Evolutionary conservation across 1,140 invertebrate genomes (phyloP), one percentile per base, ranked within the genome.

Genomic region (Diachasmimorpha longicaudata): DNA sequence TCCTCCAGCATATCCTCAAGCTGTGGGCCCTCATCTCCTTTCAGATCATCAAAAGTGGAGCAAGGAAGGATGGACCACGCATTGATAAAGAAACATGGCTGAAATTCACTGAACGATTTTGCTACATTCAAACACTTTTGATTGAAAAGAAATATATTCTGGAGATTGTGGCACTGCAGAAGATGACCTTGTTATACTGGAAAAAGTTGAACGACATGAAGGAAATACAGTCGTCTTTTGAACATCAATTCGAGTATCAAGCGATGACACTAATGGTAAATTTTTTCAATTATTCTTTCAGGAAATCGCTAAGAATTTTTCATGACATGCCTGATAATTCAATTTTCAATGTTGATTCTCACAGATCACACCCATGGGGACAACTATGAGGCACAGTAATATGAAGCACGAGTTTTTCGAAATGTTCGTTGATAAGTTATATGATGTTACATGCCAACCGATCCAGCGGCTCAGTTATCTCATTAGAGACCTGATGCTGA

Each of bases 381-480:
- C 90, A 80, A 80, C 85, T 83, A 77, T 88, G 73, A 86, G 80
- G 79, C 81, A 81, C 16, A 75, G 74, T 48, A 83, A 84, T 46
- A 76, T 78, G 23, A 85, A 83, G 79, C 80, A 90, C 83, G 90
- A 92, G 75, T 81, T 91, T 10, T 90, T 93, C 4, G 90, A 93
- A 67, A 88, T 91, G 66, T 94, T 91, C 78, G 82, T 93, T 42
- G 88, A 90, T 19, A 93, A 93, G 81, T 79, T 94, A 8, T 89
- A 93, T 48, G 90, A 91, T 23, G 88, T 91, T 19, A 91, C 91
- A 5, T 92, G 91, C 68, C 91, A 92, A 78, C 88, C 91, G 31
- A 92, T 93, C 0, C 89, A 93, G 2, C 88, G 93, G 70, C 81
- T 93, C 4, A 90, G 89, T 36, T 94, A 93, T 75, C 85, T 87